Conservation (phyloP, 2,113 vertebrate species). For the Bucco capensis region DNA sequence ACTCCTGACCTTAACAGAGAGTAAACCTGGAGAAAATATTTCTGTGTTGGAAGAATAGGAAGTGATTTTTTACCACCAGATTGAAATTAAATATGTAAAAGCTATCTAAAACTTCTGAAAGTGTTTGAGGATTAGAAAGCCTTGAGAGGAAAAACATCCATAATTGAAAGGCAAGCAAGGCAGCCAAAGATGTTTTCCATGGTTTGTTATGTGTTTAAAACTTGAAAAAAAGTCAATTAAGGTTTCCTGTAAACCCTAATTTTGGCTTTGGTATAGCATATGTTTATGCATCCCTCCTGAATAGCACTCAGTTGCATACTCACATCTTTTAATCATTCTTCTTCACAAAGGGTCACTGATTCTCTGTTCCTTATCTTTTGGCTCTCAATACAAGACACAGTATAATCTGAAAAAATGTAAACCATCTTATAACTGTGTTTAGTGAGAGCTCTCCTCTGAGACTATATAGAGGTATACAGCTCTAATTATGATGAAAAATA, state of each 20-base stretch:
- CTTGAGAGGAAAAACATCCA: background rate
- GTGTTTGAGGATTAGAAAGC: background rate
- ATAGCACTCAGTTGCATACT: background rate
- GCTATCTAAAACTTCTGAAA: background rate
- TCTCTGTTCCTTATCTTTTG: background rate
- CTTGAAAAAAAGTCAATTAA: background rate
- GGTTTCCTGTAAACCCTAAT: background rate
- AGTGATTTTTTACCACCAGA: background rate
- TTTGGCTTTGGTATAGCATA: fast-evolving
- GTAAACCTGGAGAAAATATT: background rate
- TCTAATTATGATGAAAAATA: background rate
- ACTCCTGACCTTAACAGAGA: background rate
- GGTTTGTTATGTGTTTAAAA: background rate
- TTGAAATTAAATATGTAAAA: background rate
- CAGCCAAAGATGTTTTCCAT: background rate
- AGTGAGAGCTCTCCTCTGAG: background rate
- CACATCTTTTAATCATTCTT: background rate
- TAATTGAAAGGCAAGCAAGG: background rate
- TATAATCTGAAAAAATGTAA: background rate
- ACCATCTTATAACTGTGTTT: background rate
- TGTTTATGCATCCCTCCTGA: background rate
- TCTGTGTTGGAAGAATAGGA: background rate
- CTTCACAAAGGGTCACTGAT: background rate
- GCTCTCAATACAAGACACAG: background rate
- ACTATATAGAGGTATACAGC: background rate